These are phyloP conservation scores for Melanostigma gelatinosum DNA, from an alignment of 2,113 vertebrate genomes.

Conservation along the genomic window DNA sequence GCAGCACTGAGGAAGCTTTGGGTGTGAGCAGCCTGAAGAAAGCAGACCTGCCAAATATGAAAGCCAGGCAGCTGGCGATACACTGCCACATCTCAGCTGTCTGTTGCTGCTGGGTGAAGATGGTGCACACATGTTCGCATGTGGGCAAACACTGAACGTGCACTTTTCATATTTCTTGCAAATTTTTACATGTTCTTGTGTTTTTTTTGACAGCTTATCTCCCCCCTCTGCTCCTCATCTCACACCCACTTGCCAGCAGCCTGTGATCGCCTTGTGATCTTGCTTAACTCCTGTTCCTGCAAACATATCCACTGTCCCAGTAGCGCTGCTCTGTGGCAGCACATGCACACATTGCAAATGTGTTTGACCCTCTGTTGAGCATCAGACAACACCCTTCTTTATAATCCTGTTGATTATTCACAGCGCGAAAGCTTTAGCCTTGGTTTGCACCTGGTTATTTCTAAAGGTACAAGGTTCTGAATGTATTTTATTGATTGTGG, in stretches of 20 bases:
- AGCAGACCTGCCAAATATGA: slow-evolving; percentile 27
- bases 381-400: slow-evolving; percentile 29
- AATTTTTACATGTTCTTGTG: no score
- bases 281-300: slow-evolving; percentile 41
- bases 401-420: not conserved
- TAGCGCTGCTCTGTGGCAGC: slow-evolving; percentile 49
- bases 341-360: slow-evolving; percentile 61
- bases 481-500: not conserved
- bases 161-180: not conserved
- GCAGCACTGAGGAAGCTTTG: slow-evolving; percentile 30
- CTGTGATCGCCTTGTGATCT: slow-evolving; percentile 53
- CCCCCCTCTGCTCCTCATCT: slow-evolving; percentile 26
- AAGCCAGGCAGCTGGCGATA: slow-evolving; percentile 20
- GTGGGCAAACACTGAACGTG: slow-evolving; percentile 5
- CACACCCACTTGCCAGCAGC: slow-evolving; percentile 18
- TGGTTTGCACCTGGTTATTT: not conserved
- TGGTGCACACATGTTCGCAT: not conserved
- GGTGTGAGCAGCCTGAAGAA: slow-evolving; percentile 26
- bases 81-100: slow-evolving; percentile 19
- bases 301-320: slow-evolving; percentile 40
- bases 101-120: not conserved
- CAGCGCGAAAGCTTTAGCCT: not conserved
- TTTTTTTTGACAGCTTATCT: not conserved
- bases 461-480: not conserved
- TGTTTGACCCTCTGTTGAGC: slow-evolving; percentile 50